phyloP scores from a whole-genome alignment of 2,797 vertebrate species.

The Lagorchestes hirsutus region DNA sequence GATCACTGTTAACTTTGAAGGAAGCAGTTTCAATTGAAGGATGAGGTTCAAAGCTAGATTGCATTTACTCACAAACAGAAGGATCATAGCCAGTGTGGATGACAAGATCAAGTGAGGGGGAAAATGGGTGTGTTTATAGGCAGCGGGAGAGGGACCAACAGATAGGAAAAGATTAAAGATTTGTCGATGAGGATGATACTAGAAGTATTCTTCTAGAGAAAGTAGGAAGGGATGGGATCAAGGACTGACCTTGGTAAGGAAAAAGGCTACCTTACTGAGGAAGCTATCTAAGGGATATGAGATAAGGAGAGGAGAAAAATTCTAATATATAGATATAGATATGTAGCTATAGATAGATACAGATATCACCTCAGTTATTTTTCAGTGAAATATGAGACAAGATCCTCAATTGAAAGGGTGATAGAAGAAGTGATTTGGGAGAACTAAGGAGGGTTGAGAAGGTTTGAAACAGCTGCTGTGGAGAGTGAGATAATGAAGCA shows the following conservation, averaged over 20 bases:
- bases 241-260: not conserved
- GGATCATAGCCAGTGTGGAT: not conserved
- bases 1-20: not conserved
- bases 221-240: not conserved
- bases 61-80: not conserved
- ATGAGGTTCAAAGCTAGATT: not conserved
- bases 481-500: slow-evolving; percentile 1
- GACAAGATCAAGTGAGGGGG: not conserved
- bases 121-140: not conserved
- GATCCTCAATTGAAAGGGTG: not conserved
- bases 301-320: not conserved
- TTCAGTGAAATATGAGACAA: not conserved
- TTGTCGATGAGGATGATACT: not conserved
- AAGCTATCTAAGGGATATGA: not conserved
- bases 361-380: not conserved
- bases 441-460: not conserved
- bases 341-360: not conserved
- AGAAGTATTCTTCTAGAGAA: not conserved
- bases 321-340: not conserved
- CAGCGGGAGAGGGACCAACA: not conserved
- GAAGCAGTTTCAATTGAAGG: not conserved
- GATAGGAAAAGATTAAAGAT: not conserved
- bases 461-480: not conserved
- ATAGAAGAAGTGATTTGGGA: not conserved
- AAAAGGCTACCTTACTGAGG: not conserved